phyloP scores from a whole-genome alignment of 2,113 vertebrate genomes.

The Carollia perspicillata region DNA sequence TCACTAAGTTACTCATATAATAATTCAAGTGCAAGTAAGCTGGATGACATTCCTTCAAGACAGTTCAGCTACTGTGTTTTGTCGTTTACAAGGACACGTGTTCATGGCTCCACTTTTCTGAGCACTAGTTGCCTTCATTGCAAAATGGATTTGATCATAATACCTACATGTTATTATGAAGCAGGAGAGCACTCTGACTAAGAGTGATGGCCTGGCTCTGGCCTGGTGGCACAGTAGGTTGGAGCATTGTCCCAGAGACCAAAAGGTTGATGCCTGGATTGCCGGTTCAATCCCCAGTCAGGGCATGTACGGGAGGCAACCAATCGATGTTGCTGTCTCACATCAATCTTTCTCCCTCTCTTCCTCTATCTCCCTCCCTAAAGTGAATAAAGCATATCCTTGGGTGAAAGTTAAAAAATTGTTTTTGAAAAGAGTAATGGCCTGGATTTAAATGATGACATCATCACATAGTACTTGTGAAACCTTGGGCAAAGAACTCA shows the following conservation, averaged over 20 bases:
- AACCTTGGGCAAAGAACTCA: neutral
- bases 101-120: neutral
- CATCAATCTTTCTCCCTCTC: too few relatives aligned
- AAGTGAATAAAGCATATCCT: too few relatives aligned
- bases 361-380: too few relatives aligned
- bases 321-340: too few relatives aligned
- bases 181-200: neutral
- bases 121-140: neutral
- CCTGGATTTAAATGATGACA: slow-evolving; percentile 19
- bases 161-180: neutral
- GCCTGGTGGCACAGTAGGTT: too few relatives aligned
- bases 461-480: neutral
- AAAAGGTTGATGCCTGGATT: too few relatives aligned
- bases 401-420: too few relatives aligned
- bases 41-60: neutral
- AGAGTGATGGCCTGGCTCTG: neutral
- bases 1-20: neutral
- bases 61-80: slow-evolving; percentile 5
- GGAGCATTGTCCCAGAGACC: too few relatives aligned
- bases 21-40: neutral
- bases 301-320: too few relatives aligned
- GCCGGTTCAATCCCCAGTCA: too few relatives aligned
- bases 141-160: neutral
- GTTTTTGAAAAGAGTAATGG: neutral
- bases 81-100: neutral